Evolutionary conservation across 2,797 vertebrate species (phyloP), one percentile per base, ranked within the genome.

Genomic region (Halcyon badia): DNA sequence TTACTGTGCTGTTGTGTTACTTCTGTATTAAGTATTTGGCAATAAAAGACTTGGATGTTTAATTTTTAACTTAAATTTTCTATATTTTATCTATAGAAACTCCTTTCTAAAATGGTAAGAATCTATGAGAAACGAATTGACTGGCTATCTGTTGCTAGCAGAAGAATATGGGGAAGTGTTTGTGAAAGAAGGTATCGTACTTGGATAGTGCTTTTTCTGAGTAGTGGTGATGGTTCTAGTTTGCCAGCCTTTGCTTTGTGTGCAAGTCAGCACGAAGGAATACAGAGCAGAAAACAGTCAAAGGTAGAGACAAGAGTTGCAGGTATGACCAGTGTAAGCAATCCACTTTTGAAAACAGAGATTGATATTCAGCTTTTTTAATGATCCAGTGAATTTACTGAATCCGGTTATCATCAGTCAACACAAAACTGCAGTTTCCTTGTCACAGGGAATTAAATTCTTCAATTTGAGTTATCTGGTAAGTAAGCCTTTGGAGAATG

Each of bases 81-180:
- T 62, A 1, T 83, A 20, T 86, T 94, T 85, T 70, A 20, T 96
- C 87, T 39, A 13, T 94, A 99, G 99, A 98, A 98, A 54, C 96
- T 91, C 46, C 98, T 99, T 54, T 66, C 92, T 89, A 95, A 89
- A 81, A 95, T 95, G 7, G 97, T 98, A 83, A 77, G 49, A 70
- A 62, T 85, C 52, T 98, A 98, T 24, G 97, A 98, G 92, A 97
- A 96, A 30, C 97, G 98, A 76, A 93, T 98, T 11, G 92, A 97
- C 76, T 99, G 98, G 98, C 97, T 99, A 0, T 98, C 97, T 49
- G 72, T 77, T 52, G 97, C 97, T 65, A 99, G 99, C 97, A 97
- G 98, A 90, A 98, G 98, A 93, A 97, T 98, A 72, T 99, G 99
- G 99, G 98, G 98, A 87, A 97, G 96, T 1, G 96, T 99, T 86